Conservation (phyloP, 2,113 vertebrate species). For the Tichodroma muraria region DNA sequence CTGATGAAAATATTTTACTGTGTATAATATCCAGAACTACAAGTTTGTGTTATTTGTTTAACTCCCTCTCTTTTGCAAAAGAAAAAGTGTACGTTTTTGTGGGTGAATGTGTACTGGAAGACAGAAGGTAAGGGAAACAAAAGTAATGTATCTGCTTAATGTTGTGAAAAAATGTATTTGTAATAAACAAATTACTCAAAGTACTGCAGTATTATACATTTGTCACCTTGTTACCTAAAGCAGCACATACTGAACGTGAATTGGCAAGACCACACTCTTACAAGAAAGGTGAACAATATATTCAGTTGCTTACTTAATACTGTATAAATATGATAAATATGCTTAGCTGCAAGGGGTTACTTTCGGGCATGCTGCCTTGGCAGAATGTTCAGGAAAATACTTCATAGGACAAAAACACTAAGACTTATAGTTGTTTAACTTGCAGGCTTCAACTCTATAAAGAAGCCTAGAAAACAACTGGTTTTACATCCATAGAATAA, state of each 20-base stretch:
- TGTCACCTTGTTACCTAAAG: neutral
- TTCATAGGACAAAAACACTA: neutral
- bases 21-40: constrained; percentile 62
- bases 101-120: constrained; percentile 65
- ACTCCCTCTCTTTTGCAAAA: constrained; percentile 70
- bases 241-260: neutral
- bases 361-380: neutral
- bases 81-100: constrained; percentile 67
- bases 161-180: constrained; percentile 76
- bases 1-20: constrained; percentile 56
- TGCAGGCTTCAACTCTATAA: neutral
- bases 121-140: constrained; percentile 57
- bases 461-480: neutral
- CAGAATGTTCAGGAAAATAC: neutral
- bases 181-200: constrained; percentile 72
- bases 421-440: neutral
- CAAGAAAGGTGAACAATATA: neutral
- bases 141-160: constrained; percentile 64
- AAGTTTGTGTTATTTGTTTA: constrained; percentile 69
- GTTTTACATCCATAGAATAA: neutral
- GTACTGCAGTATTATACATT: neutral
- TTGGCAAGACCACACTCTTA: neutral
- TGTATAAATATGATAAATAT: no score
- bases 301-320: neutral
- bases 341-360: neutral